phyloP scores from a whole-genome alignment of 1,140 invertebrate species.

The Brachionus angularis region DNA sequence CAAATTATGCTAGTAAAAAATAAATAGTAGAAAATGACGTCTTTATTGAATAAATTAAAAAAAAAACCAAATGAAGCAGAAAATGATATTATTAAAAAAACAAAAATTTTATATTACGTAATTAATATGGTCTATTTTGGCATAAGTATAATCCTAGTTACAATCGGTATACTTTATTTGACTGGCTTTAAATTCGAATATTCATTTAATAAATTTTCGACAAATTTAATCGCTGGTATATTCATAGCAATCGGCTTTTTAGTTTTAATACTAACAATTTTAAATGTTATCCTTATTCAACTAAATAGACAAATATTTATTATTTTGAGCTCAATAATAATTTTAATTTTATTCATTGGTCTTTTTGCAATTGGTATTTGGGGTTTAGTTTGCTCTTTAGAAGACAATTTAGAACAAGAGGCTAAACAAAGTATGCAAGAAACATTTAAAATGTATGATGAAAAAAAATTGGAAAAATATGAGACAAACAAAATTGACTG shows the following conservation, averaged over 20 bases:
- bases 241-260: conserved; percentile 8
- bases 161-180: conserved; percentile 15
- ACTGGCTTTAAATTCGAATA: conserved; percentile 26
- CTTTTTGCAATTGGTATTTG: neutral
- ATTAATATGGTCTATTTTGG: conserved; percentile 32
- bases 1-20: too few relatives aligned
- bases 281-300: conserved; percentile 4
- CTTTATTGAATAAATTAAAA: too few relatives aligned
- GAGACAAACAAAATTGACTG: conserved; percentile 31
- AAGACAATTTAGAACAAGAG: neutral
- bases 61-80: too few relatives aligned
- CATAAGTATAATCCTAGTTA: conserved; percentile 9
- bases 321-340: neutral
- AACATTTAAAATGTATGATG: conserved; percentile 14
- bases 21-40: too few relatives aligned
- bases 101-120: too few relatives aligned
- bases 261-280: neutral
- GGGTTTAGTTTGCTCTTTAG: conserved; percentile 4
- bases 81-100: too few relatives aligned
- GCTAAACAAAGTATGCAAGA: neutral
- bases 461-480: conserved; percentile 1
- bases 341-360: neutral
- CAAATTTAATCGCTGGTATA: conserved; percentile 21
- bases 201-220: conserved; percentile 31
- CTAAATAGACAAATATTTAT: neutral